Evolutionary conservation across 2,797 vertebrate genomes (phyloP), one percentile per base, ranked within the genome.

Genomic region (Ispidina picta): DNA sequence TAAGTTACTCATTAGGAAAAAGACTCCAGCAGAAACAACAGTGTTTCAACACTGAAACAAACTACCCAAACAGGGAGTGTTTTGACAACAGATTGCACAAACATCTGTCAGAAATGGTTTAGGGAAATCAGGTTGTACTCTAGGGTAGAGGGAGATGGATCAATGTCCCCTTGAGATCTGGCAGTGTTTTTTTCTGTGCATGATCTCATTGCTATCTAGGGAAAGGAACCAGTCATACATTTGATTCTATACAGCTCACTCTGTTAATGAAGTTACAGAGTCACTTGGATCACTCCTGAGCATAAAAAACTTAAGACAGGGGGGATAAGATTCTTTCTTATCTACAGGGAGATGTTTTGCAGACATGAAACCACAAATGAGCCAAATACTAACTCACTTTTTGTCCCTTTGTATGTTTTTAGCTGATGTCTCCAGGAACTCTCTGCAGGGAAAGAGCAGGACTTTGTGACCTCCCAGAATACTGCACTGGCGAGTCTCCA

Each of bases 391-490:
- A 78, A 96, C 33, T 33, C 2, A 6, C 1, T 2, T 26, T 76
- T 68, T 39, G 26, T 35, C 22, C 5, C 16, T 2, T 59, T 79
- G 20, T 83, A 18, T 74, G 39, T 85, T 83, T 95, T 35, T 63
- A 99, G 99, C 94, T 99, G 94, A 97, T 98, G 95, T 97, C 97
- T 69, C 98, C 99, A 0, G 99, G 99, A 46, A 98, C 97, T 55
- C 96, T 97, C 92, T 99, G 99, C 94, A 98, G 99, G 2, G 93
- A 97, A 49, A 91, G 97, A 3, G 98, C 98, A 0, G 98, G 98
- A 35, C 96, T 98, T 21, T 99, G 99, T 92, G 99, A 99, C 94
- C 98, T 99, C 37, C 98, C 99, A 0, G 99, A 99, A 92, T 98
- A 98, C 93, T 99, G 99, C 83, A 98, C 99, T 3, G 99, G 99